Percentiles rank a stretch among this genome's conserved stretches.
phyloP scores from a whole-genome alignment of 2,888 invertebrate genomes.

The Dolichomitus sp. region DNA sequence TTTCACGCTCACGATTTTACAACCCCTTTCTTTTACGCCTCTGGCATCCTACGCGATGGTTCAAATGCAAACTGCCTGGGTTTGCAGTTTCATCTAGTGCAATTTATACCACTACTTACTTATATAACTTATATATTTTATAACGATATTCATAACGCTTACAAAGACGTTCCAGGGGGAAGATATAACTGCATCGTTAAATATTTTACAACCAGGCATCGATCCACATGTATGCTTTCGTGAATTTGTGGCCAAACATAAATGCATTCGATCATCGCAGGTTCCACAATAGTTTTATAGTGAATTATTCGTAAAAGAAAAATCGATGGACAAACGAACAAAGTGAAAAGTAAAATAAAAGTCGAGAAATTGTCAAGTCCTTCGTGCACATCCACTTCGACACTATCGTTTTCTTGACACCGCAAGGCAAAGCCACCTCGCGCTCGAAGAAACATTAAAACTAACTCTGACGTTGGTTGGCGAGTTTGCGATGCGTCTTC shows the following conservation, averaged over 20 bases:
- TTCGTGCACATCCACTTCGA: constrained; percentile 6
- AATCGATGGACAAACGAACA: constrained; percentile 12
- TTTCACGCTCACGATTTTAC: constrained; percentile 69
- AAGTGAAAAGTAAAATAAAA: constrained; percentile 8
- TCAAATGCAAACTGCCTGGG: neutral
- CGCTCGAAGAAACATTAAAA: constrained; percentile 62
- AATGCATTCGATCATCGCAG: constrained; percentile 15
- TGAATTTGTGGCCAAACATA: constrained; percentile 32
- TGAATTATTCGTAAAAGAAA: constrained; percentile 10
- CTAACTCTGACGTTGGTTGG: constrained; percentile 27
- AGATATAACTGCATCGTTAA: constrained; percentile 81
- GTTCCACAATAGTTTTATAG: constrained; percentile 41
- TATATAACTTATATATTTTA: constrained; percentile 76
- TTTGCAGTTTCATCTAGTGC: neutral
- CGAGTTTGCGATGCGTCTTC: constrained; percentile 72
- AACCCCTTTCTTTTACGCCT: constrained; percentile 21
- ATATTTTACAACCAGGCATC: constrained; percentile 80
- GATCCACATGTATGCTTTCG: constrained; percentile 55
- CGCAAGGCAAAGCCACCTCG: constrained; percentile 7
- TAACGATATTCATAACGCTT: constrained; percentile 83
- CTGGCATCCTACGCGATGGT: neutral
- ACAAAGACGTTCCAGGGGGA: constrained; percentile 75
- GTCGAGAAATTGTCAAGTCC: constrained; percentile 7
- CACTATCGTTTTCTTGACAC: constrained; percentile 17
- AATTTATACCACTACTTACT: constrained; percentile 21